These are phyloP conservation scores for Brachionus angularis DNA, from an alignment of 1,140 invertebrate species.

Conservation along the genomic window DNA sequence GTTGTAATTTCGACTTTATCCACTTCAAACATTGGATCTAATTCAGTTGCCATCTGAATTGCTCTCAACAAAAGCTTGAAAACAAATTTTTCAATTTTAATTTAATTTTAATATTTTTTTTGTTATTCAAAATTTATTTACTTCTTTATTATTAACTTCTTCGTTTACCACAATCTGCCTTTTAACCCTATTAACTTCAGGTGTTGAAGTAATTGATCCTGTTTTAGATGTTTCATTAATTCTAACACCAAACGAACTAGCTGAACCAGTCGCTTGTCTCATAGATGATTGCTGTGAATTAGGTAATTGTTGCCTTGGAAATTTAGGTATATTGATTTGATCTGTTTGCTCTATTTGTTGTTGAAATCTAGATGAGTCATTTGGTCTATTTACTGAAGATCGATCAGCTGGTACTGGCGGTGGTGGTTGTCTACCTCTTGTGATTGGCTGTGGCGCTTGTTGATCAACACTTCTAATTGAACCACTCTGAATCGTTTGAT, in stretches of 20 bases:
- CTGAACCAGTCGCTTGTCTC: neutral
- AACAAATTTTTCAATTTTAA: neutral
- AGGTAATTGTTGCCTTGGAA: too few species aligned
- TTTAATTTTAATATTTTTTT: too few species aligned
- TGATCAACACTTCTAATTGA: conserved; percentile 1
- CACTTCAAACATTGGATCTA: conserved; percentile 41
- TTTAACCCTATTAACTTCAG: conserved; percentile 11
- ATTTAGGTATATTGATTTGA: neutral
- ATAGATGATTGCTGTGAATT: too few species aligned
- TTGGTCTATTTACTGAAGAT: neutral
- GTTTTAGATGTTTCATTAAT: conserved; percentile 13
- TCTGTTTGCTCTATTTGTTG: neutral
- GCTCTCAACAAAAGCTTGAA: conserved; percentile 8
- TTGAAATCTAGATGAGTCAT: conserved; percentile 21
- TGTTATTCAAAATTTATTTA: too few species aligned
- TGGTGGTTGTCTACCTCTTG: conserved; percentile 4
- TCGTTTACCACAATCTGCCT: neutral
- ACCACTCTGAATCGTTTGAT: neutral
- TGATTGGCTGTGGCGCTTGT: neutral
- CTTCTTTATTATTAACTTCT: conserved; percentile 18
- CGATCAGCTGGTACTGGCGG: conserved; percentile 27
- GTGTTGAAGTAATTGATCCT: conserved; percentile 8
- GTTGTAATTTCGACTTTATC: conserved; percentile 32
- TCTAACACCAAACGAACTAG: conserved; percentile 17
- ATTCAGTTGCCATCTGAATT: conserved; percentile 26